Evolutionary conservation across 2,797 vertebrate genomes (phyloP).

Genomic region (Nyctibius grandis): DNA sequence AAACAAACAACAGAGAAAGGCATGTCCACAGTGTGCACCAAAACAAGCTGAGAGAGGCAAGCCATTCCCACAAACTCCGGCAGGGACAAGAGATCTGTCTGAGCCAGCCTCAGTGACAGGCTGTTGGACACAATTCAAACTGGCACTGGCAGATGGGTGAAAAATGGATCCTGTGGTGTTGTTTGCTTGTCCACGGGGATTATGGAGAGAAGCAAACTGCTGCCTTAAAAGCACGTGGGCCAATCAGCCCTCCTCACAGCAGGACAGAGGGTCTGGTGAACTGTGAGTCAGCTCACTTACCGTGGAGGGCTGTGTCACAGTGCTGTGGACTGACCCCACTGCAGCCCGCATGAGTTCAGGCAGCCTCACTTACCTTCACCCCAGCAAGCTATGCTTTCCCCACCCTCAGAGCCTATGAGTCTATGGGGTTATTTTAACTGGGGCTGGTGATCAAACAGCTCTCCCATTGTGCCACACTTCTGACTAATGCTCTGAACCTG

Average conservation of each 20-base stretch:
- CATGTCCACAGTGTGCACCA: not conserved
- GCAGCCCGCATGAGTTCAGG: not conserved
- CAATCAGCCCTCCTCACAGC: not conserved
- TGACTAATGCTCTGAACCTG: not conserved
- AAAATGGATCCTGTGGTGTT: not conserved
- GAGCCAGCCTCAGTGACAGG: not conserved
- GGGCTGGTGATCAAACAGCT: not conserved
- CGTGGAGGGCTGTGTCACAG: fast-evolving
- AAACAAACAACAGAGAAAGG: not conserved
- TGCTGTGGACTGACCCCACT: not conserved
- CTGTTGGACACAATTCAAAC: not conserved
- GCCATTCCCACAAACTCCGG: not conserved
- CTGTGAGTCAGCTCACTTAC: not conserved
- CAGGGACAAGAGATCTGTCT: not conserved
- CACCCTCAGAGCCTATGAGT: not conserved
- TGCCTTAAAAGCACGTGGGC: not conserved
- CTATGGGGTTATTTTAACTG: not conserved
- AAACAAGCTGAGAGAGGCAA: not conserved
- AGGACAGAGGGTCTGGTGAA: not conserved
- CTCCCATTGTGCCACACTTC: not conserved
- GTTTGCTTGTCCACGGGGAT: not conserved
- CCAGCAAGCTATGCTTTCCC: not conserved
- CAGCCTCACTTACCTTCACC: not conserved
- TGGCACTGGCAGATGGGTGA: not conserved
- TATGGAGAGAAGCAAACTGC: not conserved